These are phyloP conservation scores for Suillia variegata DNA, from an alignment of 2,888 invertebrate genomes.

Conservation along the genomic window DNA sequence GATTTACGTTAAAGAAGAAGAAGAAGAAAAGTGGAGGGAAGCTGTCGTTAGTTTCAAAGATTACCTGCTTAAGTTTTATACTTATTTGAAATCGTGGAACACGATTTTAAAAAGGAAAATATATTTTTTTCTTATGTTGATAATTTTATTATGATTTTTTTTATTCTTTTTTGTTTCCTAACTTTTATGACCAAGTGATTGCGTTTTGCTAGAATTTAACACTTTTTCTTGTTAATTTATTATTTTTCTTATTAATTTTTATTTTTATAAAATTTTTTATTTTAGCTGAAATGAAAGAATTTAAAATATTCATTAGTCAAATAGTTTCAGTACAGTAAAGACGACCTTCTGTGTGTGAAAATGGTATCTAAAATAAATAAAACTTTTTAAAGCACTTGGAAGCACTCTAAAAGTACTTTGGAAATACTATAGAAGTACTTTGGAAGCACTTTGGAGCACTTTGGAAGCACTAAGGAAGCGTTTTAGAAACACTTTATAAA, in stretches of 20 bases:
- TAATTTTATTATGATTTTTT: not conserved
- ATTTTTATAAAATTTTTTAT: conserved; percentile 9
- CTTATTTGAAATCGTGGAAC: not conserved
- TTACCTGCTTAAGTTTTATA: conserved; percentile 42
- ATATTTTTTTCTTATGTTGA: not conserved
- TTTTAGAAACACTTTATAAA: too few species aligned
- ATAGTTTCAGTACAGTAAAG: not conserved
- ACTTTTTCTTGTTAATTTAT: conserved; percentile 3
- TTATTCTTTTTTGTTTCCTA: not conserved
- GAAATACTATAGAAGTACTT: too few species aligned
- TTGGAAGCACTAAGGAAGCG: too few species aligned
- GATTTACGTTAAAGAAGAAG: too few species aligned
- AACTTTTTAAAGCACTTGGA: too few species aligned
- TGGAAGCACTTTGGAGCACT: too few species aligned
- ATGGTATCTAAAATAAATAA: not conserved
- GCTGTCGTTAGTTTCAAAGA: conserved; percentile 46
- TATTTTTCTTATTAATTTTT: conserved; percentile 1
- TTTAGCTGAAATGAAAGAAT: conserved; percentile 17
- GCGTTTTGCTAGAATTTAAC: conserved; percentile 13
- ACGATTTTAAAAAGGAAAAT: not conserved
- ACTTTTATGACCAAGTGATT: conserved; percentile 24
- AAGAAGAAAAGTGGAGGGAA: conserved; percentile 46
- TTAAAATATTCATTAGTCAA: not conserved
- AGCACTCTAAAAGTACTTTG: too few species aligned
- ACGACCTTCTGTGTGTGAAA: conserved; percentile 3